These are phyloP conservation scores for Hymenopus coronatus DNA, from an alignment of 2,888 invertebrate species.

Conservation along the genomic window DNA sequence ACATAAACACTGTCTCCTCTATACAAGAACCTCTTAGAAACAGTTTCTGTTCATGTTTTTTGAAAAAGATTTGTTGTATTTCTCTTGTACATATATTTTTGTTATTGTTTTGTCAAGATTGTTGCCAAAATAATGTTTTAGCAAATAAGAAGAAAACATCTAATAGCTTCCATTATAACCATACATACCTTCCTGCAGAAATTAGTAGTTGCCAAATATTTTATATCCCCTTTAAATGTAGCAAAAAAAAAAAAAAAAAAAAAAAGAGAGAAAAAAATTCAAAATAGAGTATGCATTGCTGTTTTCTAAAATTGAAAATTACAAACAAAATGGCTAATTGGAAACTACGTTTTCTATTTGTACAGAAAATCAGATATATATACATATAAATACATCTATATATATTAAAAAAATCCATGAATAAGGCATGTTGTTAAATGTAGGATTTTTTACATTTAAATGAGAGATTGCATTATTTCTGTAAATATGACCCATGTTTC, in stretches of 20 bases:
- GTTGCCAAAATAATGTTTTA: conserved; percentile 17
- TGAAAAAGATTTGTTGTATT: background rate
- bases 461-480: conserved; percentile 16
- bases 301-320: background rate
- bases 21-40: background rate
- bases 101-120: conserved; percentile 14
- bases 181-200: background rate
- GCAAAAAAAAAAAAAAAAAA: background rate
- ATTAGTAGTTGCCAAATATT: conserved; percentile 23
- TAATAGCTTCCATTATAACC: background rate
- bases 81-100: conserved; percentile 17
- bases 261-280: background rate
- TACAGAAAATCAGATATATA: background rate
- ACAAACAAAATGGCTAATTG: background rate
- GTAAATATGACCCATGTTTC: conserved; percentile 18
- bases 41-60: background rate
- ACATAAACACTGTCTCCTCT: background rate
- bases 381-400: background rate
- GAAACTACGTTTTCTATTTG: conserved; percentile 10
- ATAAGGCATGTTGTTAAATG: conserved; percentile 17
- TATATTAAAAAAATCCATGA: background rate
- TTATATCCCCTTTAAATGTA: conserved; percentile 10
- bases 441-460: conserved; percentile 14
- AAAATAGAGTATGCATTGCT: background rate
- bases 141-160: background rate